Conservation (phyloP, 2,797 vertebrate genomes). For the Etheostoma nigrum region DNA sequence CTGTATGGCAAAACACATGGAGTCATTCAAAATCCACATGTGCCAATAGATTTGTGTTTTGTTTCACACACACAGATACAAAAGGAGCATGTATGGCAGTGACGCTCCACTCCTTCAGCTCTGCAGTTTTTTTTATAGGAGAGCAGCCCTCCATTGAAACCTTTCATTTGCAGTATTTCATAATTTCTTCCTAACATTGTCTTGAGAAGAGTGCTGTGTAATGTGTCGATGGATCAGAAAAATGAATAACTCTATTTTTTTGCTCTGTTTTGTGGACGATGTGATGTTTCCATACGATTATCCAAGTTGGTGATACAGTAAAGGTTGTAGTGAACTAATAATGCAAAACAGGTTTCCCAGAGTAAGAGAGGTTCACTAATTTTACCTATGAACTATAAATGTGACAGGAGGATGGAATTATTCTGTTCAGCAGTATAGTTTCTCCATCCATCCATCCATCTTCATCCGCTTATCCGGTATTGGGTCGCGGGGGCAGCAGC, state of each 20-base stretch:
- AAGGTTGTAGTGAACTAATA: background rate
- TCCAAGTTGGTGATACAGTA: slow-evolving; percentile 1
- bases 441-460: no score
- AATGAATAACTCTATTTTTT: background rate
- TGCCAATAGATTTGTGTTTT: slow-evolving; percentile 62
- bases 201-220: background rate
- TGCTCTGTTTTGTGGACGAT: background rate
- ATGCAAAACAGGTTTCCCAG: slow-evolving; percentile 15
- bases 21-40: slow-evolving; percentile 34
- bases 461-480: no score
- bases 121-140: slow-evolving; percentile 23
- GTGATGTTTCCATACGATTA: slow-evolving; percentile 17
- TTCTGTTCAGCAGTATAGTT: background rate
- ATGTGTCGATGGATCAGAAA: background rate
- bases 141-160: slow-evolving; percentile 23
- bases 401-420: rapidly evolving
- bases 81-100: slow-evolving; percentile 19
- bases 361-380: background rate
- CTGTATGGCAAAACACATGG: slow-evolving; percentile 51
- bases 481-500: no score
- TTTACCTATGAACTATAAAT: background rate
- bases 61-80: slow-evolving; percentile 14
- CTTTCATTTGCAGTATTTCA: slow-evolving; percentile 27
- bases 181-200: slow-evolving; percentile 16
- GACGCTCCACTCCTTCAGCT: background rate